A percentile compares a stretch with the other conserved stretches of the same genome.
phyloP scores from a whole-genome alignment of 2,797 vertebrate genomes.

The Oceanodroma leucorhoa region DNA sequence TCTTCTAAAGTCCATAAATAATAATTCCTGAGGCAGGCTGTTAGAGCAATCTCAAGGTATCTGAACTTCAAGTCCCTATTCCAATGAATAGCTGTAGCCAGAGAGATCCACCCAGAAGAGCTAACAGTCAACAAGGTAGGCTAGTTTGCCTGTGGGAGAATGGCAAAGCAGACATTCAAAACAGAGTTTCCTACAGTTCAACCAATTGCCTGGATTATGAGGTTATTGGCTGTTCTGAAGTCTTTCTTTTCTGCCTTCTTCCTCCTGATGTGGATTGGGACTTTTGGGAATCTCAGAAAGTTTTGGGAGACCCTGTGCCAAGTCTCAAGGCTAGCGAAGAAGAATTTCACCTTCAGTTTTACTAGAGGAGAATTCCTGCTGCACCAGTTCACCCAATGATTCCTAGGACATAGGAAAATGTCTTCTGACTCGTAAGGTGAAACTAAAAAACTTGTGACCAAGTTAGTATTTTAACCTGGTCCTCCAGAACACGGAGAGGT shows the following conservation, averaged over 20 bases:
- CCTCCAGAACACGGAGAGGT: background rate
- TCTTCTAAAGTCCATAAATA: background rate
- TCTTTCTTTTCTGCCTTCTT: background rate
- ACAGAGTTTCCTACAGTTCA: background rate
- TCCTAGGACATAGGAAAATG: background rate
- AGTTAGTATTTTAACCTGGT: background rate
- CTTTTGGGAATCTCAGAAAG: background rate
- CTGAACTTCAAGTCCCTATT: background rate
- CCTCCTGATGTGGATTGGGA: background rate
- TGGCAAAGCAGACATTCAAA: background rate
- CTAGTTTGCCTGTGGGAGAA: background rate
- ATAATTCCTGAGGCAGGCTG: background rate
- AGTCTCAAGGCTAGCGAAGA: background rate
- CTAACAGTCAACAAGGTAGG: background rate
- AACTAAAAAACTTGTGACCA: background rate
- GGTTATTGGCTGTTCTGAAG: background rate
- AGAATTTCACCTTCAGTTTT: background rate
- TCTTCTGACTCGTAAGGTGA: background rate
- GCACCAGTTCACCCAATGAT: background rate
- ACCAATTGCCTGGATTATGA: background rate
- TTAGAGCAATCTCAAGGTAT: background rate
- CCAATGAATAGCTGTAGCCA: background rate
- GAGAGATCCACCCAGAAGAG: background rate
- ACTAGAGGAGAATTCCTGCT: background rate
- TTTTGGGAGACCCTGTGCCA: background rate